Evolutionary conservation across 2,113 vertebrate species (phyloP).

Genomic region (Alligator mississippiensis): DNA sequence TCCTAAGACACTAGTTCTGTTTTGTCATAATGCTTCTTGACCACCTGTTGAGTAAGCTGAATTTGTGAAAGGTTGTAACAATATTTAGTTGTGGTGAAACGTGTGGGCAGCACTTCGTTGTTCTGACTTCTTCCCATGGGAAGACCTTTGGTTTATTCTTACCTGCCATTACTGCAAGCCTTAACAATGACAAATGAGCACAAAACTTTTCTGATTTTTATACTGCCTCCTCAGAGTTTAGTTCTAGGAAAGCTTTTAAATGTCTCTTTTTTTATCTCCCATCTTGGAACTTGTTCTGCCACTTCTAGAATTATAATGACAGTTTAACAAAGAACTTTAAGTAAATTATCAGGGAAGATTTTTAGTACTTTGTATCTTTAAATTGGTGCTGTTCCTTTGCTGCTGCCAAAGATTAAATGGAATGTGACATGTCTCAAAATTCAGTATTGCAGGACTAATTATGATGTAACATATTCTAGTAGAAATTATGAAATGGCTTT

Average conservation of each 20-base stretch:
- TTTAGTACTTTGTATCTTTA: fast-evolving
- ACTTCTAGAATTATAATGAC: background rate
- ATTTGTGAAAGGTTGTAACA: background rate
- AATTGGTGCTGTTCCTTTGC: background rate
- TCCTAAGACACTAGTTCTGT: background rate
- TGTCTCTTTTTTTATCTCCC: background rate
- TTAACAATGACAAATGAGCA: background rate
- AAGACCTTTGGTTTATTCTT: background rate
- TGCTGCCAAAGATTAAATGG: background rate
- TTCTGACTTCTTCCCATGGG: background rate
- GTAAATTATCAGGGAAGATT: background rate
- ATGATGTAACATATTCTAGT: background rate
- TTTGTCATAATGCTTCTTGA: background rate
- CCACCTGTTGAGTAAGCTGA: background rate
- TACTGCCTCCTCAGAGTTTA: background rate
- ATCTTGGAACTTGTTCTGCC: background rate
- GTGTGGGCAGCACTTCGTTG: background rate
- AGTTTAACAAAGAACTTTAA: fast-evolving
- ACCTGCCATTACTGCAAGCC: background rate
- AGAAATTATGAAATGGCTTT: background rate
- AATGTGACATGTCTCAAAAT: background rate
- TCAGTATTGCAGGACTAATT: background rate
- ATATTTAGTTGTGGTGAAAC: fast-evolving
- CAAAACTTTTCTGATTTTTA: background rate
- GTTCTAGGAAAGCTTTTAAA: background rate